phyloP scores from a whole-genome alignment of 1,140 invertebrate species.

The Acyrthosiphon pisum region DNA sequence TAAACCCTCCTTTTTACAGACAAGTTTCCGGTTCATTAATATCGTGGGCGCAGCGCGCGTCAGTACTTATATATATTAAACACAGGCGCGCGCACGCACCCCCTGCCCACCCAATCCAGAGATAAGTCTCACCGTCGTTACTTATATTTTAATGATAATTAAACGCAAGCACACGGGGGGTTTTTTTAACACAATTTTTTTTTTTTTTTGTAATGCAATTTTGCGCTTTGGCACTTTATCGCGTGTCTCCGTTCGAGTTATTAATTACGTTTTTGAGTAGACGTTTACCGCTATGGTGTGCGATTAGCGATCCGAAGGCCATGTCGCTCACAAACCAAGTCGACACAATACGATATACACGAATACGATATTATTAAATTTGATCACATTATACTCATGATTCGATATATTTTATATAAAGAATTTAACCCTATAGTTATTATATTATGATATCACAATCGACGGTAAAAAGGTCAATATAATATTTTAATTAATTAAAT shows the following conservation, averaged over 20 bases:
- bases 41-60: not conserved
- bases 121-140: not conserved
- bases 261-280: not conserved
- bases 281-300: not conserved
- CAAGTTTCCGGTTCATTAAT: conserved; percentile 15
- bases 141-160: conserved; percentile 20
- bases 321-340: not conserved
- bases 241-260: not conserved
- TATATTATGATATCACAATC: not conserved
- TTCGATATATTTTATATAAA: not conserved
- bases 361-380: not conserved
- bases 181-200: not conserved
- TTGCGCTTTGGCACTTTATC: not conserved
- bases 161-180: not conserved
- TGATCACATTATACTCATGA: not conserved
- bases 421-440: not conserved
- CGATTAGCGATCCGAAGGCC: not conserved
- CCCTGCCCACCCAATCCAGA: not conserved
- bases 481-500: not conserved
- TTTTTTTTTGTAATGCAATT: not conserved
- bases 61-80: conserved; percentile 14
- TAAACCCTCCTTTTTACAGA: not conserved
- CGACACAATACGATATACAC: too few relatives aligned
- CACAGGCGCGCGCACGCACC: too few relatives aligned
- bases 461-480: not conserved